Evolutionary conservation across 1,140 invertebrate genomes (phyloP).

Genomic region (Papilio machaon): DNA sequence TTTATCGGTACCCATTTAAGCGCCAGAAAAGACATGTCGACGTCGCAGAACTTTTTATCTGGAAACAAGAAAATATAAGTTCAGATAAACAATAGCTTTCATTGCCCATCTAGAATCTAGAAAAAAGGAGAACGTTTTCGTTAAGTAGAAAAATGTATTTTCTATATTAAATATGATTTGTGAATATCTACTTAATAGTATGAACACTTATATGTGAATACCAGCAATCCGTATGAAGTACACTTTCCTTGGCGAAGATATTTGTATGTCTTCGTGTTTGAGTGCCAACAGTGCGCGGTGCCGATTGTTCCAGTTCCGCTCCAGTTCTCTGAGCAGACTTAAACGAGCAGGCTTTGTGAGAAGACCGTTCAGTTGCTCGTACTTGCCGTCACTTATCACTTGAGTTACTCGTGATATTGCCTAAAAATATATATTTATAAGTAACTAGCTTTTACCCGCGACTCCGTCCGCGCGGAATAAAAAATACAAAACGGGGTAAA

Average conservation of each 20-base stretch:
- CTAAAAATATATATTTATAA: constrained; percentile 47
- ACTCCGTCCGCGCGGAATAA: no score
- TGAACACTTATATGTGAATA: constrained; percentile 40
- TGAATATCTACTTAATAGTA: background rate
- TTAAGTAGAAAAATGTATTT: background rate
- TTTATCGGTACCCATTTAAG: constrained; percentile 78
- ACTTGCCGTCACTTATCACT: constrained; percentile 68
- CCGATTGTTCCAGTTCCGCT: constrained; percentile 69
- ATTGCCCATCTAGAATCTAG: background rate
- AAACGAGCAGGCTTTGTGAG: constrained; percentile 71
- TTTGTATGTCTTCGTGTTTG: constrained; percentile 68
- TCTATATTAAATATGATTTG: background rate
- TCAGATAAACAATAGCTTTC: constrained; percentile 26
- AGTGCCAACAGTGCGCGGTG: constrained; percentile 66
- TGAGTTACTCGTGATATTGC: constrained; percentile 73
- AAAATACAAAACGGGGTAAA: no score
- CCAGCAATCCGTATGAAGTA: constrained; percentile 75
- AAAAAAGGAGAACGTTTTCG: background rate
- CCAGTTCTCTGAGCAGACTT: constrained; percentile 68
- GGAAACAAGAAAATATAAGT: constrained; percentile 48
- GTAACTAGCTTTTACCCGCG: no score
- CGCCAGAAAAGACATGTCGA: constrained; percentile 79
- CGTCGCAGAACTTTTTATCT: constrained; percentile 79
- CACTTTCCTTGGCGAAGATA: constrained; percentile 72
- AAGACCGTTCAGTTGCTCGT: constrained; percentile 66